Evolutionary conservation across 2,888 invertebrate genomes (phyloP).

Genomic region (Cosmia pyralina): DNA sequence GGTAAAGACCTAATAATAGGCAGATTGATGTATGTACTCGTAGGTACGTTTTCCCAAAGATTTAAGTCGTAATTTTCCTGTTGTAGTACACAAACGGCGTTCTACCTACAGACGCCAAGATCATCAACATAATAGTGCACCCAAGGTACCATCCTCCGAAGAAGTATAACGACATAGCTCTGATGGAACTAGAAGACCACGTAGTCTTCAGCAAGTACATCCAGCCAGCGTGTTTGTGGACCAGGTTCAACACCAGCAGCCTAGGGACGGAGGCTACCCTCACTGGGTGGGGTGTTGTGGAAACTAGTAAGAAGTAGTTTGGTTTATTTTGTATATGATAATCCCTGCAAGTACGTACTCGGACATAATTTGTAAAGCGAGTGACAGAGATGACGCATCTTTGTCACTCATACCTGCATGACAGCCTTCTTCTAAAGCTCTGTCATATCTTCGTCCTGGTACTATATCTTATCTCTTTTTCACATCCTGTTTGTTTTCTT

Average conservation of each 20-base stretch:
- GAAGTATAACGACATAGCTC: slow-evolving; percentile 80
- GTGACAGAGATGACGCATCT: background rate
- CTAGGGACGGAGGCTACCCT: slow-evolving; percentile 69
- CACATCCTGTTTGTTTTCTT: background rate
- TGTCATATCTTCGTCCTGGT: background rate
- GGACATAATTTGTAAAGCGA: background rate
- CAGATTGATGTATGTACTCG: too few species aligned
- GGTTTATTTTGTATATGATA: background rate
- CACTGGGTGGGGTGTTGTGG: slow-evolving; percentile 80
- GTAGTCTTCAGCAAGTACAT: slow-evolving; percentile 70
- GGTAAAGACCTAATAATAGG: too few species aligned
- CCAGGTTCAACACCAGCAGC: slow-evolving; percentile 56
- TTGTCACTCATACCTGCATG: background rate
- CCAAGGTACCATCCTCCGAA: slow-evolving; percentile 75
- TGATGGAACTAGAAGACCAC: slow-evolving; percentile 72
- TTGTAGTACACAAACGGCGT: slow-evolving; percentile 39
- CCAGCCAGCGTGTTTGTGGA: slow-evolving; percentile 81
- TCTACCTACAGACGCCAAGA: slow-evolving; percentile 65
- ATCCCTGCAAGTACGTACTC: too few species aligned
- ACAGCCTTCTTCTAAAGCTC: background rate
- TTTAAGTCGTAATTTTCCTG: background rate
- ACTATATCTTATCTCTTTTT: background rate
- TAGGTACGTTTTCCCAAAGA: background rate
- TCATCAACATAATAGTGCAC: slow-evolving; percentile 72
- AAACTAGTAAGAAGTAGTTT: slow-evolving; percentile 68